Percentiles rank a stretch among this genome's conserved stretches.
These are phyloP conservation scores for Forbesichthys agassizii DNA, from an alignment of 2,113 vertebrate genomes.

Conservation along the genomic window DNA sequence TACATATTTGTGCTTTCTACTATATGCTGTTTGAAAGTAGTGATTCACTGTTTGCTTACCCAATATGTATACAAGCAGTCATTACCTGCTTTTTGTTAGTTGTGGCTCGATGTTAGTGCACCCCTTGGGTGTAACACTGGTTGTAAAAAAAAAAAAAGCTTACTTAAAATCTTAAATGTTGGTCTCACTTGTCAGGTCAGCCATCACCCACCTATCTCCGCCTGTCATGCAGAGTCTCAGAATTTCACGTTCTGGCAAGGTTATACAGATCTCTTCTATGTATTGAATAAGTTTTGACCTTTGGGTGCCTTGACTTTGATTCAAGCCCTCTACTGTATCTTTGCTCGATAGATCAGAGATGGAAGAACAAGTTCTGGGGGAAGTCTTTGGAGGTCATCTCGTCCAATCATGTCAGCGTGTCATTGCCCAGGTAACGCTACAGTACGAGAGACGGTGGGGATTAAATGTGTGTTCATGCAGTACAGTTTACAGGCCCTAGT, in stretches of 20 bases:
- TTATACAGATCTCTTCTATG: constrained; percentile 29
- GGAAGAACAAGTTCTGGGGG: constrained; percentile 97
- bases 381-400: constrained; percentile 92
- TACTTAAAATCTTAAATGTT: not conserved
- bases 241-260: constrained; percentile 96
- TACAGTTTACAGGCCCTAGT: not conserved
- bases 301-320: not conserved
- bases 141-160: not conserved
- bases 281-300: not conserved
- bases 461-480: not conserved
- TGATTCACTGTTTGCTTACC: too few species aligned
- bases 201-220: constrained; percentile 88
- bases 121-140: too few species aligned
- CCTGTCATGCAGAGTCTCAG: constrained; percentile 86
- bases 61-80: too few species aligned
- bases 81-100: too few species aligned
- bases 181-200: constrained; percentile 75
- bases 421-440: constrained; percentile 80
- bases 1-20: too few species aligned
- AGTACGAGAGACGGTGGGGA: not conserved
- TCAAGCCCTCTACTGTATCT: not conserved
- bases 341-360: constrained; percentile 84
- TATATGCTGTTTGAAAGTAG: not conserved
- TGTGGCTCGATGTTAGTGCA: too few species aligned
- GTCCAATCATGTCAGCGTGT: constrained; percentile 82